Evolutionary conservation across 2,797 vertebrate genomes (phyloP), one percentile per base, ranked within the genome.

Genomic region (Sebastes goodei): DNA sequence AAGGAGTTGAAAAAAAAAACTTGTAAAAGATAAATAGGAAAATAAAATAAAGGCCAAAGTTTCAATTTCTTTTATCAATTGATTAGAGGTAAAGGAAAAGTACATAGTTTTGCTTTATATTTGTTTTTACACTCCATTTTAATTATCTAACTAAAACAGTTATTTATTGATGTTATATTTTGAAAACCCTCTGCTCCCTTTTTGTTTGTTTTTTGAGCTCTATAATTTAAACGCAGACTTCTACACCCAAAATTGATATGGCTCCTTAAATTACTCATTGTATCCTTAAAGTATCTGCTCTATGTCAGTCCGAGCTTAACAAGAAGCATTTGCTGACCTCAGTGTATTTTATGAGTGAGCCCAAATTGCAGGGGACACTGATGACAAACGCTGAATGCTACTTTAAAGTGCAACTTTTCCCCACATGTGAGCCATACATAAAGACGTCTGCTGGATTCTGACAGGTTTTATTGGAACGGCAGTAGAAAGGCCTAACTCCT

Each of bases 381-480:
- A 78, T 25, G 72, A 30, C 25, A 71, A 72, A 86, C 25, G 2
- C 76, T 68, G 42, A 76, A 57, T 52, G 38, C 71, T 66, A 71
- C 80, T 83, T 86, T 78, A 75, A 81, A 83, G 60, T 27, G 65
- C 62, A 76, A 84, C 64, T 80, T 73, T 67, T 5, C 6, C 32
- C 82, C 90, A 89, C 78, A 80, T 90, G 87, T 80, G 56, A 85
- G 82, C 66, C 60, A 23, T 81, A 76, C 56, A 80, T 93, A 82
- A 86, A 78, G 49, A 57, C 35, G 14, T 64, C 78, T 60, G 73
- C 82, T 83, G 46, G 69, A 57, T 83, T 76, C 14, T 89, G 89
- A 84, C 88, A 80, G 70, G 10, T 78, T 93, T 93, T 89, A 92
- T 57, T 78, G 76, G 76, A 81, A 81, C 49, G 62, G 70, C 75